Evolutionary conservation across 2,888 invertebrate species (phyloP), one percentile per base, ranked within the genome.

Genomic region (Catotricha subobsoleta): DNA sequence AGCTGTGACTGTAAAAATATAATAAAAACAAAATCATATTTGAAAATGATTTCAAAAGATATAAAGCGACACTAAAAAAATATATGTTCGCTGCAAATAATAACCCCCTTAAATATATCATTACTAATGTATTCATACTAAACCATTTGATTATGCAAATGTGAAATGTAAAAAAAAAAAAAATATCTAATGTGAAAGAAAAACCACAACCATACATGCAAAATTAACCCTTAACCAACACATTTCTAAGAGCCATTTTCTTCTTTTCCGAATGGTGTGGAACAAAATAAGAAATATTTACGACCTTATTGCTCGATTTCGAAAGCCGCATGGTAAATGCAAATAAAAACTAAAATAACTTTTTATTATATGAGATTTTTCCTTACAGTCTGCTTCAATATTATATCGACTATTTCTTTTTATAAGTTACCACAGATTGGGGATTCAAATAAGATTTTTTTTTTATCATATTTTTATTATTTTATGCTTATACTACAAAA

Each of bases 71-170:
- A 15, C 16, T 35, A 16, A 25, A 20, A 37, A 37, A 25, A 25
- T 25, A n/a, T 25, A 23, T 23, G 33, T 33, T 33, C 10, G 16
- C 18, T 4, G 30, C 33, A 37, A 37, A 40, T 34, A 40, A 40
- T 34, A 34, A 16, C 40, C 23, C 27, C n/a, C 19, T 25, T 27
- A 40, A 40, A 41, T 40, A 35, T 25, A 33, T 41, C 41, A 28
- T 35, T 35, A 36, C 34, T 27, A 18, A 40, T 34, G 25, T 40
- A 35, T 40, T 40, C 35, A 40, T 33, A 35, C 41, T 35, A 34
- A 41, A 58, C 56, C 55, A 59, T 60, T 59, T 60, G 60, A 60
- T 59, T 59, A 59, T 59, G 59, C 59, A 59, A 60, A 59, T 59
- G 54, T 54, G 49, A 50, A 48, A 51, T 53, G 57, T 57, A 60